Percentiles rank a stretch among this genome's conserved stretches.
phyloP scores from a whole-genome alignment of 2,888 invertebrate genomes.

The Agrypnus murinus region DNA sequence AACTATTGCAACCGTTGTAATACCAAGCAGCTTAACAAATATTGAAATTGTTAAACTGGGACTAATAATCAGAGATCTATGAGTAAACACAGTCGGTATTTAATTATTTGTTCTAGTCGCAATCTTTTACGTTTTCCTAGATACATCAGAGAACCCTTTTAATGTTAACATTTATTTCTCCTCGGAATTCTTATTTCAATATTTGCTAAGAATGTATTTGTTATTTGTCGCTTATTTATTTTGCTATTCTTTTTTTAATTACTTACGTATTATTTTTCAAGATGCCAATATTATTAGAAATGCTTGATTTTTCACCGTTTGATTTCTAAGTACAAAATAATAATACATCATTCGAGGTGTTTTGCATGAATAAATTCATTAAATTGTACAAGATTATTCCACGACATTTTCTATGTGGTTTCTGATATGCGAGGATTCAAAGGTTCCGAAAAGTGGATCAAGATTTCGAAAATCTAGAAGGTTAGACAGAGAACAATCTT shows the following conservation, averaged over 20 bases:
- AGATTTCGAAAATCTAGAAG: too few species aligned
- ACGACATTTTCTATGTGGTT: too few species aligned
- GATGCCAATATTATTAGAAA: too few species aligned
- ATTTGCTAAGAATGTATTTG: slow-evolving; percentile 47
- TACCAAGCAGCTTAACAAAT: slow-evolving; percentile 42
- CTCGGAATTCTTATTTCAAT: slow-evolving; percentile 42
- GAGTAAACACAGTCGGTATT: slow-evolving; percentile 29
- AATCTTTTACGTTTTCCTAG: slow-evolving; percentile 37
- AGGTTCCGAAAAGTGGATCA: too few species aligned
- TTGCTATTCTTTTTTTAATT: slow-evolving; percentile 22
- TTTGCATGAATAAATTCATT: too few species aligned
- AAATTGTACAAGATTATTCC: too few species aligned
- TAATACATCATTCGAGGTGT: too few species aligned
- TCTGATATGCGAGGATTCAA: too few species aligned
- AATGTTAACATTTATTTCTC: slow-evolving; percentile 31
- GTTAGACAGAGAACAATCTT: too few species aligned
- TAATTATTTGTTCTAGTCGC: slow-evolving; percentile 38
- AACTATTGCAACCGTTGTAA: slow-evolving; percentile 46
- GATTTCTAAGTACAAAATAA: too few species aligned
- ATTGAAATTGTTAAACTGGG: slow-evolving; percentile 49
- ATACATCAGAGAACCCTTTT: slow-evolving; percentile 37
- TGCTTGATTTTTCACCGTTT: too few species aligned
- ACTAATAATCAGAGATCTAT: slow-evolving; percentile 40
- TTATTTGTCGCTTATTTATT: slow-evolving; percentile 40
- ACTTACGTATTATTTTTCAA: too few species aligned